These are phyloP conservation scores for Bettongia penicillata DNA, from an alignment of 2,113 vertebrate genomes.

Conservation along the genomic window DNA sequence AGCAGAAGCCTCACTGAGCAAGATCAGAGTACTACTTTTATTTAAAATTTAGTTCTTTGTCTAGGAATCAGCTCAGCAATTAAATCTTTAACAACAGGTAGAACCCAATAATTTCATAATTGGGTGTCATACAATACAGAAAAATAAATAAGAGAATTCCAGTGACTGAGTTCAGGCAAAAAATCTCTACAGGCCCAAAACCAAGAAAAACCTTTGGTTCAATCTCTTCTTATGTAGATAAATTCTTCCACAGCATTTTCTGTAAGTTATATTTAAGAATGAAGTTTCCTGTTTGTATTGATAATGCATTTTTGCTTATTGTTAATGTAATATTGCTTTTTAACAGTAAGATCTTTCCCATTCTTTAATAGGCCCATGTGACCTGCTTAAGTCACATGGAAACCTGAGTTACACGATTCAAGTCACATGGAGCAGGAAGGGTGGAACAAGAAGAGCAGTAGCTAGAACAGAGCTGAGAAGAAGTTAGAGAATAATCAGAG, in stretches of 20 bases:
- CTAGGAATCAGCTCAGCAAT: neutral
- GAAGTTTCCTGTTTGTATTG: neutral
- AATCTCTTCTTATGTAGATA: neutral
- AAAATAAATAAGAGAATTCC: neutral
- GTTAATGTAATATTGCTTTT: too few species aligned
- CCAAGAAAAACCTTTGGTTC: neutral
- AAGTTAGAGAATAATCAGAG: too few species aligned
- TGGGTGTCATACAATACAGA: neutral
- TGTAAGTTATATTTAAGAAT: neutral
- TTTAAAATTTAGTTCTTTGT: neutral
- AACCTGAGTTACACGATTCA: too few species aligned
- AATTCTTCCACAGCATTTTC: neutral
- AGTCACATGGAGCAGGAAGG: too few species aligned
- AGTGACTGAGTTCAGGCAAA: neutral
- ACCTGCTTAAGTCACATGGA: too few species aligned
- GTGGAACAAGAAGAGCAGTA: too few species aligned
- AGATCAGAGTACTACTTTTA: neutral
- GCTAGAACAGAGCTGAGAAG: too few species aligned
- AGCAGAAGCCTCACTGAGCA: neutral
- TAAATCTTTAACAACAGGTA: neutral
- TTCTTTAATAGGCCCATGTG: too few species aligned
- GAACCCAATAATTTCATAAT: neutral
- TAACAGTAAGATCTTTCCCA: too few species aligned
- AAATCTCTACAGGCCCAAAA: neutral
- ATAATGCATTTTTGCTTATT: too few species aligned